These are phyloP conservation scores for Dasysyrphus albostriatus DNA, from an alignment of 2,888 invertebrate genomes.

Conservation along the genomic window DNA sequence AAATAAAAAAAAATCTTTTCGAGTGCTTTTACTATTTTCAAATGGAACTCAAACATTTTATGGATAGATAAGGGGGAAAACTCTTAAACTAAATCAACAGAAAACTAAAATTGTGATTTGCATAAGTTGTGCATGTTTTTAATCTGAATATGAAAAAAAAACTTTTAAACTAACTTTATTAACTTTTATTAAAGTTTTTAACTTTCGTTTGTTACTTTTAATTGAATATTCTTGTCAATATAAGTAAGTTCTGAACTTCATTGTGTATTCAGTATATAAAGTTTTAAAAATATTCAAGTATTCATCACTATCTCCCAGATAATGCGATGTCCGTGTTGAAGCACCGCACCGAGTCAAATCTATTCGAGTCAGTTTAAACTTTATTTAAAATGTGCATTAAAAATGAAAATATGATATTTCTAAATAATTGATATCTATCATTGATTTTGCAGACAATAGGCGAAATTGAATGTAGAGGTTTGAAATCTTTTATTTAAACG, in stretches of 20 bases:
- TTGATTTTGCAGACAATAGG: too few species aligned
- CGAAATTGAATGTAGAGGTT: too few species aligned
- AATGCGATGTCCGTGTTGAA: too few species aligned
- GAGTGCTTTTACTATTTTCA: background rate
- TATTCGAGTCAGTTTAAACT: too few species aligned
- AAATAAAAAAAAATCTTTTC: background rate
- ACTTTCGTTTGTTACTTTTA: constrained; percentile 3
- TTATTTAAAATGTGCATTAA: too few species aligned
- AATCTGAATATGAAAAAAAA: background rate
- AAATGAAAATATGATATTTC: too few species aligned
- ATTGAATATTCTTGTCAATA: background rate
- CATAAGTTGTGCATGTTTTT: background rate
- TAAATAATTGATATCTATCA: too few species aligned
- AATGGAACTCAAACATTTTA: background rate
- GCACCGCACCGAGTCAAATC: too few species aligned
- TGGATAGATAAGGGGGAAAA: background rate
- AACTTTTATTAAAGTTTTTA: background rate
- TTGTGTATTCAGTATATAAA: background rate
- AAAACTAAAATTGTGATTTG: background rate
- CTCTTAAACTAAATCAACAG: background rate
- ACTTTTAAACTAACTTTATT: constrained; percentile 12
- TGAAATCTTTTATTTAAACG: too few species aligned
- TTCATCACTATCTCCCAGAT: too few species aligned
- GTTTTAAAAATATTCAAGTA: constrained; percentile 1
- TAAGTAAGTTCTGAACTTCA: background rate